Conservation (phyloP, 2,888 invertebrate genomes). For the Psococerastis gibbosa region DNA sequence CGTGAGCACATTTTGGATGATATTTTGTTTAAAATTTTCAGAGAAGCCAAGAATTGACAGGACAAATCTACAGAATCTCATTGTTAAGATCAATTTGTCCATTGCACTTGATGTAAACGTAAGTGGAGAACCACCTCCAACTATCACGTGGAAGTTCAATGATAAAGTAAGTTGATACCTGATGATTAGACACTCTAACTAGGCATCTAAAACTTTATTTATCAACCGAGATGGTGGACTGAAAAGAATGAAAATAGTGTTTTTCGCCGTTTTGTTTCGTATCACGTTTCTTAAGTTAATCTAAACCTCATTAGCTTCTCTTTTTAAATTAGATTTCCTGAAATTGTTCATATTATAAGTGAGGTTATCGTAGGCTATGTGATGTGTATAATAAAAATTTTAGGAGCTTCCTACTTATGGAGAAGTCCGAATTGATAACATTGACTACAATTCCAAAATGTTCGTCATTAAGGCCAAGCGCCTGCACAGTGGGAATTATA, state of each 20-base stretch:
- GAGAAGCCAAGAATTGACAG: conserved; percentile 91
- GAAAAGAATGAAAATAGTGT: too few species aligned
- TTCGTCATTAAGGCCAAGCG: conserved; percentile 67
- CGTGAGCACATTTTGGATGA: too few species aligned
- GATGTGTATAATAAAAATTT: too few species aligned
- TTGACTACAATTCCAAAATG: conserved; percentile 83
- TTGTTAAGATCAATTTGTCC: conserved; percentile 74
- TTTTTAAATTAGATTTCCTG: too few species aligned
- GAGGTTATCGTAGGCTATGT: too few species aligned
- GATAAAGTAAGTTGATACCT: conserved; percentile 27
- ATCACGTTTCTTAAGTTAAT: too few species aligned
- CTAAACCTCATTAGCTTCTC: too few species aligned
- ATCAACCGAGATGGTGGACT: too few species aligned
- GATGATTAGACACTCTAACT: too few species aligned
- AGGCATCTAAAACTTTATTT: too few species aligned
- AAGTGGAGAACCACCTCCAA: conserved; percentile 86
- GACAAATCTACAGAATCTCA: conserved; percentile 64
- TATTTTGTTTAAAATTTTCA: conserved; percentile 26
- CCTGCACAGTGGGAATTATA: conserved; percentile 68
- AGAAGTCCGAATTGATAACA: conserved; percentile 49
- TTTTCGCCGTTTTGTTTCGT: too few species aligned
- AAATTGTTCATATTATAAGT: too few species aligned
- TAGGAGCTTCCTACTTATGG: conserved; percentile 25
- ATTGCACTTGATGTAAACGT: conserved; percentile 74
- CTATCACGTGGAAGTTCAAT: conserved; percentile 72